Conservation (phyloP, 2,888 invertebrate genomes). For the Nymphalis c-album region DNA sequence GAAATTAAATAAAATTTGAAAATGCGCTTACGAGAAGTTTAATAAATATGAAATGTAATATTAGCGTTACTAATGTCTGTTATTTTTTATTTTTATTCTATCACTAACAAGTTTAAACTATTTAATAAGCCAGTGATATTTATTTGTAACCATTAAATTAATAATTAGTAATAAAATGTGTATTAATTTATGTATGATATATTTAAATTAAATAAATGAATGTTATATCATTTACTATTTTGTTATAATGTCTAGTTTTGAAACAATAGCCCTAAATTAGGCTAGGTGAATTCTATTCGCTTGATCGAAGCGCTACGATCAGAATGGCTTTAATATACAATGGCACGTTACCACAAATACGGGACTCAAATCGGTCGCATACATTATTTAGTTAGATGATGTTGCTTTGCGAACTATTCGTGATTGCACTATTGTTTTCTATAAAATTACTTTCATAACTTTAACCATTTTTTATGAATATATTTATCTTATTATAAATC, state of each 20-base stretch:
- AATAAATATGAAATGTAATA: background rate
- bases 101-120: too few relatives aligned
- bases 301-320: conserved; percentile 31
- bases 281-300: conserved; percentile 35
- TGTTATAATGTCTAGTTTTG: conserved; percentile 11
- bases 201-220: too few relatives aligned
- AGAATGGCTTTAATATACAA: conserved; percentile 38
- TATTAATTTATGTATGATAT: too few relatives aligned
- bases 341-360: conserved; percentile 38
- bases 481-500: background rate
- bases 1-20: conserved; percentile 16
- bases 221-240: too few relatives aligned
- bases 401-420: conserved; percentile 29
- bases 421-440: conserved; percentile 42
- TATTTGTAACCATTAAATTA: too few relatives aligned
- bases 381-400: conserved; percentile 40
- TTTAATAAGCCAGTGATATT: too few relatives aligned
- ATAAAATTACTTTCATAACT: conserved; percentile 9
- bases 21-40: background rate
- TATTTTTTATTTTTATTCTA: too few relatives aligned
- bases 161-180: too few relatives aligned
- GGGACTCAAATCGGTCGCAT: conserved; percentile 40
- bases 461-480: background rate
- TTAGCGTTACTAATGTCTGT: too few relatives aligned
- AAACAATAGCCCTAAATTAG: conserved; percentile 37